Conservation (phyloP, 2,888 invertebrate species). For the Rhyacophila evoluta region DNA sequence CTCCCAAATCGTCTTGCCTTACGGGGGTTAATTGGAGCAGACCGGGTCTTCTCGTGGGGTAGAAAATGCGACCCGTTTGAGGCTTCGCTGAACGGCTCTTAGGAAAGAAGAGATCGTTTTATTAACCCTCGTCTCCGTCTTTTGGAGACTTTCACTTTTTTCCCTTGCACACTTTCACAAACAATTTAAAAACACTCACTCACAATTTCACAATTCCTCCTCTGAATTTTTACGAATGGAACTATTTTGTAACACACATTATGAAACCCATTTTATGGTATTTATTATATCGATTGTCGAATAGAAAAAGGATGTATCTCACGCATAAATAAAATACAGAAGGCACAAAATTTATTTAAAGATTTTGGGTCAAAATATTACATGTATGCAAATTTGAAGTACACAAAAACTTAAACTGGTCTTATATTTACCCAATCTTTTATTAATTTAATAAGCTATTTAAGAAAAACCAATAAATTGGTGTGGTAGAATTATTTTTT, state of each 20-base stretch:
- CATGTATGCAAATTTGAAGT: too few relatives aligned
- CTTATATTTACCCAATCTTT: too few relatives aligned
- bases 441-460: too few relatives aligned
- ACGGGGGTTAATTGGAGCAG: constrained; percentile 14
- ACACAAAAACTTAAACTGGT: too few relatives aligned
- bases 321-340: too few relatives aligned
- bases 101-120: constrained; percentile 19
- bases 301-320: too few relatives aligned
- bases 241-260: background rate
- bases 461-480: too few relatives aligned
- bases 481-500: too few relatives aligned
- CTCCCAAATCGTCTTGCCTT: background rate
- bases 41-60: constrained; percentile 1
- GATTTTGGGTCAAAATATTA: too few relatives aligned
- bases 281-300: too few relatives aligned
- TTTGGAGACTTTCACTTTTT: background rate
- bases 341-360: too few relatives aligned
- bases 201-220: background rate
- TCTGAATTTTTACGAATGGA: background rate
- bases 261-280: background rate
- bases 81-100: constrained; percentile 19
- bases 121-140: constrained; percentile 6
- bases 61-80: background rate
- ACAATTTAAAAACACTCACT: constrained; percentile 8
- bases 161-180: constrained; percentile 1